These are phyloP conservation scores for Alces alces DNA, from an alignment of 2,113 vertebrate genomes.

Conservation along the genomic window DNA sequence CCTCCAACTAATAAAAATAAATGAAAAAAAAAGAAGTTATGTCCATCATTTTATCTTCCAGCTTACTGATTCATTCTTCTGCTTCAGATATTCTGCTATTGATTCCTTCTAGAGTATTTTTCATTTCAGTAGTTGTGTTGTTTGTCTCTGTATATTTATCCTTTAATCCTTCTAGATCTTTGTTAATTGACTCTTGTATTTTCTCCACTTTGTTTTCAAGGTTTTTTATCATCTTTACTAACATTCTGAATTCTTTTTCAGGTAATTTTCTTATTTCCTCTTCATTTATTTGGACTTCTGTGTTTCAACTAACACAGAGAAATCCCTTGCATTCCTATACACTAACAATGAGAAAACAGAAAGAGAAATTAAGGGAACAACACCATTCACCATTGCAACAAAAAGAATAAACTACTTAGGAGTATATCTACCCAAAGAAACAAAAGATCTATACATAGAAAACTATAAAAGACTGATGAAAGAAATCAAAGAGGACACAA, in stretches of 20 bases:
- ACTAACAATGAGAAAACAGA: too few relatives aligned
- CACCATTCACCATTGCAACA: too few relatives aligned
- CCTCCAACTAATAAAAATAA: too few relatives aligned
- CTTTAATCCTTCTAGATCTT: background rate
- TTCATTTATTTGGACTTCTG: background rate
- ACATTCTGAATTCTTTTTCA: background rate
- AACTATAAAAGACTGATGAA: too few relatives aligned
- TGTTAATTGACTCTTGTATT: background rate
- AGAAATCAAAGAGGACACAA: too few relatives aligned
- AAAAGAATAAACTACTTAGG: too few relatives aligned
- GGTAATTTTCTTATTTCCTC: background rate
- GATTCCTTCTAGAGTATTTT: background rate
- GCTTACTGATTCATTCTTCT: background rate
- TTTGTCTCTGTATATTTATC: background rate
- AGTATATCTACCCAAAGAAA: too few relatives aligned
- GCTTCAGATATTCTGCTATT: background rate
- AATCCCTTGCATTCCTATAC: too few relatives aligned
- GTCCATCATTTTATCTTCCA: background rate
- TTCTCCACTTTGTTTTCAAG: background rate
- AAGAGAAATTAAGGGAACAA: too few relatives aligned
- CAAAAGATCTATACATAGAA: too few relatives aligned
- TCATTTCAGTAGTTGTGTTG: background rate
- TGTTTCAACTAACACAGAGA: background rate
- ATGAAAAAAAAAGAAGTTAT: background rate
- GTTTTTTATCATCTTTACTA: background rate